Evolutionary conservation across 30 jellyfish, hydroid and myxozoan genomes (phyloP).

Genomic region (Pelagia noctiluca): DNA sequence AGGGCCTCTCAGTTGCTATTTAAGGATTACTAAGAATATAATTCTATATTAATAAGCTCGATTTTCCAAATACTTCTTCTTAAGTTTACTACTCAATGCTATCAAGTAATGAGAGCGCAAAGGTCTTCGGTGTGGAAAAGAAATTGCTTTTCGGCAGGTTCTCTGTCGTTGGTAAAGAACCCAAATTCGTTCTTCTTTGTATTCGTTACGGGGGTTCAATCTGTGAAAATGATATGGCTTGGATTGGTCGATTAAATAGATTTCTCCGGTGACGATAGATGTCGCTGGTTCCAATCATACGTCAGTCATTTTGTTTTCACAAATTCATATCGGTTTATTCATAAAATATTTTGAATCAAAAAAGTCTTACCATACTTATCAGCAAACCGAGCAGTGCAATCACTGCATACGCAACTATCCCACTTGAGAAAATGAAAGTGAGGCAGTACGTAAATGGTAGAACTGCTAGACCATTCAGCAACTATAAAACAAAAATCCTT

Average conservation of each 20-base stretch:
- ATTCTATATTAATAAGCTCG: no score
- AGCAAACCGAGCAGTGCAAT: constrained; percentile 71
- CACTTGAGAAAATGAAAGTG: constrained; percentile 76
- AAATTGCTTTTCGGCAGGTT: no score
- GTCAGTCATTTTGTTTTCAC: not conserved
- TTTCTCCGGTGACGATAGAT: not conserved
- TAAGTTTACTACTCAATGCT: no score
- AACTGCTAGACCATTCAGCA: constrained; percentile 75
- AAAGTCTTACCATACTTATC: constrained; percentile 79
- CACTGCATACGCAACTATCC: constrained; percentile 84
- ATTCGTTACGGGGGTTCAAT: not conserved
- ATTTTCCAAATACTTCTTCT: no score
- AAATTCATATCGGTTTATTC: not conserved
- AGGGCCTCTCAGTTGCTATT: no score
- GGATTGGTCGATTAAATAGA: no score
- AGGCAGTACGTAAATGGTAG: constrained; percentile 86
- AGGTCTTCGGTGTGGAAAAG: no score
- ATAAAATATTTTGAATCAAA: not conserved
- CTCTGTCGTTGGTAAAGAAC: no score
- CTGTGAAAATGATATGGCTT: not conserved
- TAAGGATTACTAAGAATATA: no score
- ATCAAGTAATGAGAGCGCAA: no score
- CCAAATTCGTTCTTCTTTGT: not conserved
- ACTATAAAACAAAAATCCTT: constrained; percentile 39
- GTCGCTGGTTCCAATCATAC: not conserved